A percentile compares a stretch with the other conserved stretches of the same genome.
phyloP scores from a whole-genome alignment of 2,113 vertebrate species.

The Amazona vittata region DNA sequence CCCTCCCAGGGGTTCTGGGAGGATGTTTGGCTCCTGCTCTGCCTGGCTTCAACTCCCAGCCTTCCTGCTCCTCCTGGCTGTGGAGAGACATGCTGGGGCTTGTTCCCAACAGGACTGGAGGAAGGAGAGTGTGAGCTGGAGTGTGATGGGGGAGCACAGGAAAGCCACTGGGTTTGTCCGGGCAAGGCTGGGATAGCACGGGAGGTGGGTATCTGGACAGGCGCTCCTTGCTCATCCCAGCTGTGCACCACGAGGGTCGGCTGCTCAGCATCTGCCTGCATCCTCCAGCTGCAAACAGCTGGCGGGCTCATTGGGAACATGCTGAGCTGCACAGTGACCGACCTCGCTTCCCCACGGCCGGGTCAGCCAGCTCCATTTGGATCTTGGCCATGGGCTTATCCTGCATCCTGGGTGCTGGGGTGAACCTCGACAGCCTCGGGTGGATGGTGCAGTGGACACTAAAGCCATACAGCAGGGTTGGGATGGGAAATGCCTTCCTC shows the following conservation, averaged over 20 bases:
- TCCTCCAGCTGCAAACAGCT: constrained; percentile 23
- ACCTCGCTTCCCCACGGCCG: accelerated
- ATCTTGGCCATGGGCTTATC: background rate
- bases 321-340: background rate
- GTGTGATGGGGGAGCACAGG: accelerated
- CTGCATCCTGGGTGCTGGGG: background rate
- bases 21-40: background rate
- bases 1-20: background rate
- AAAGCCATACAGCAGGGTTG: accelerated
- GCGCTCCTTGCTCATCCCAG: background rate
- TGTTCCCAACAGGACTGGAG: background rate
- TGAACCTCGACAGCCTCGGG: background rate
- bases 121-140: background rate
- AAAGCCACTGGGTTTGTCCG: background rate
- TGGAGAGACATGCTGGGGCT: background rate
- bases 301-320: accelerated
- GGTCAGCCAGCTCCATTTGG: background rate
- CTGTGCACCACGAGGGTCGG: accelerated
- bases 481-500: background rate
- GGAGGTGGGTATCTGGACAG: background rate
- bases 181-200: background rate
- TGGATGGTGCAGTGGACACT: background rate
- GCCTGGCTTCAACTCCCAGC: background rate
- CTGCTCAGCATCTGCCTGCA: background rate
- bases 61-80: background rate